A percentile compares a stretch with the other conserved stretches of the same genome.
Evolutionary conservation across 2,113 vertebrate species (phyloP).

Genomic region (Phaethornis superciliosus): DNA sequence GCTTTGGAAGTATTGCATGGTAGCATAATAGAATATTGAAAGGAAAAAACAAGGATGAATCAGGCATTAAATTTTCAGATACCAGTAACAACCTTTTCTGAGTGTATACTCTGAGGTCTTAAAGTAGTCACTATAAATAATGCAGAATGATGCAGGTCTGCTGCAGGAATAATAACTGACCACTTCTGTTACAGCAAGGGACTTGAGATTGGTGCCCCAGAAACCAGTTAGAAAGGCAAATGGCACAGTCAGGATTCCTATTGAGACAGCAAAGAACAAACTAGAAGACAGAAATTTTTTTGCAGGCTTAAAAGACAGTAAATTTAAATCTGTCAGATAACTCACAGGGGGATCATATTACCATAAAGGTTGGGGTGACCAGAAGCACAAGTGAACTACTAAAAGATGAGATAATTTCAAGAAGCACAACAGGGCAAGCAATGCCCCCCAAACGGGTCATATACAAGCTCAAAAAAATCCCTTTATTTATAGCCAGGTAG

Average conservation of each 20-base stretch:
- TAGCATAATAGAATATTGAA: background rate
- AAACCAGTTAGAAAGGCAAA: background rate
- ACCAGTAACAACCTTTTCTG: background rate
- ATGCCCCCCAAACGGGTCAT: background rate
- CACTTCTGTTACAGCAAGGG: background rate
- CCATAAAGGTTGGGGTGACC: background rate
- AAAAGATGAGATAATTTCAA: background rate
- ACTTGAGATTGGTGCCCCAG: background rate
- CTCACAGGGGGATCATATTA: rapidly evolving
- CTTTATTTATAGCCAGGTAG: background rate
- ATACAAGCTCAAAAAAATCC: background rate
- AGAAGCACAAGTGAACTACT: background rate
- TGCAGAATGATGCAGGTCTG: background rate
- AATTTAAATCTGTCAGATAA: background rate
- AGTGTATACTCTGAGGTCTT: background rate
- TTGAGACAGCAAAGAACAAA: background rate
- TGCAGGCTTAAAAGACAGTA: background rate
- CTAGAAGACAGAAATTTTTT: background rate
- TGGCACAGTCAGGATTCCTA: background rate
- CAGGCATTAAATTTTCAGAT: background rate
- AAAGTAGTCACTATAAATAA: background rate
- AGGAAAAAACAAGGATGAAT: background rate
- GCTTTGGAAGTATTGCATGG: background rate
- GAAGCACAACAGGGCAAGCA: rapidly evolving
- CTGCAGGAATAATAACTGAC: background rate